A percentile compares a stretch with the other conserved stretches of the same genome.
phyloP scores from a whole-genome alignment of 2,113 vertebrate species.

The Muscicapa adusta region DNA sequence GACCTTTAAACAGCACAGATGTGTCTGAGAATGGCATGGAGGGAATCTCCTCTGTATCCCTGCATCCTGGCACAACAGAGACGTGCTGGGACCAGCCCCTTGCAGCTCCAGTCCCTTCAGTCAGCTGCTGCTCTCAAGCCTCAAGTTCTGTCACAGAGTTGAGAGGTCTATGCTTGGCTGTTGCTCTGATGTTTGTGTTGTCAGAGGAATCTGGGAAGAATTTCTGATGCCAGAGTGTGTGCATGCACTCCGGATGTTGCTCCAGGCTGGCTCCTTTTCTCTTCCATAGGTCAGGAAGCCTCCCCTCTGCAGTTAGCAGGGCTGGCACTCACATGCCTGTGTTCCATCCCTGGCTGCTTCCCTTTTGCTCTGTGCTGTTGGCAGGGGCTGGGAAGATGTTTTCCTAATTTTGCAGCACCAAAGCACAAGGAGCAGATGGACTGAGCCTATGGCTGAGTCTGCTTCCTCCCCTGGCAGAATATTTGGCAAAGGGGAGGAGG shows the following conservation, averaged over 20 bases:
- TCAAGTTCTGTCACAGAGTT: background rate
- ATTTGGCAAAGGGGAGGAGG: background rate
- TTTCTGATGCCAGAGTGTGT: background rate
- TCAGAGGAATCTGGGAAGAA: background rate
- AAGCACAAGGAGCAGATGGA: background rate
- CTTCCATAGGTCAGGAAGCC: background rate
- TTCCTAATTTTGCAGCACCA: background rate
- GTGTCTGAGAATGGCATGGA: background rate
- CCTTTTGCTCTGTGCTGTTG: background rate
- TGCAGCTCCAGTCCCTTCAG: background rate
- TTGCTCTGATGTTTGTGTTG: background rate
- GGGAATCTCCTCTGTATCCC: background rate
- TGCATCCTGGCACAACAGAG: background rate
- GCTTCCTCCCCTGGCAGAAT: fast-evolving
- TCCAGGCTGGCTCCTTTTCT: background rate
- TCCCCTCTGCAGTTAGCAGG: background rate
- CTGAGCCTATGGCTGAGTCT: background rate
- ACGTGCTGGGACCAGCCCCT: background rate
- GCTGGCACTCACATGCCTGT: background rate
- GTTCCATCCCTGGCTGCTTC: fast-evolving
- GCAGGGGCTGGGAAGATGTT: background rate
- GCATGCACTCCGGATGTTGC: background rate
- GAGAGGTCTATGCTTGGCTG: background rate
- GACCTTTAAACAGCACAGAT: background rate
- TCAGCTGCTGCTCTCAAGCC: fast-evolving